A percentile compares a stretch with the other conserved stretches of the same genome.
These are phyloP conservation scores for Dichetophora obliterata DNA, from an alignment of 2,888 invertebrate species.

Conservation along the genomic window DNA sequence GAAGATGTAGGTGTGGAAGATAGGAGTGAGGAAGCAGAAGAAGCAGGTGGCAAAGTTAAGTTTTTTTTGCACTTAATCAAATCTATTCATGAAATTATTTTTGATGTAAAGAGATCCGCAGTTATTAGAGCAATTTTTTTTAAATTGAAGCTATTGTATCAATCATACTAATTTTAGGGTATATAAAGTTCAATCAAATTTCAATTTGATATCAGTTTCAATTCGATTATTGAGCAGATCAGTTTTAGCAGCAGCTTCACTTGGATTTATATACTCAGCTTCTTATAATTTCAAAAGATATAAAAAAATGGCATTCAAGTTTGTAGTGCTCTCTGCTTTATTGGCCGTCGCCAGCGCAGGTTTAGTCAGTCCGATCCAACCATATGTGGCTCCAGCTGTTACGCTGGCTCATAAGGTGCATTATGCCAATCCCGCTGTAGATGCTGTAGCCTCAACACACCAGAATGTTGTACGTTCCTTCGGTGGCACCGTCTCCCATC, in stretches of 20 bases:
- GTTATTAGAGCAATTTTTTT: not conserved
- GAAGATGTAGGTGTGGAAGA: no score
- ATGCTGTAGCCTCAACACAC: slow-evolving; percentile 70
- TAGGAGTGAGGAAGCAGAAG: no score
- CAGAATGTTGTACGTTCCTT: slow-evolving; percentile 74
- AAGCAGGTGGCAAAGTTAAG: no score
- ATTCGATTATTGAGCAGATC: slow-evolving; percentile 39
- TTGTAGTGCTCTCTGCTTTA: slow-evolving; percentile 73
- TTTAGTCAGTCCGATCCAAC: slow-evolving; percentile 66
- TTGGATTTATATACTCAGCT: not conserved
- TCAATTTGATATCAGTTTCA: slow-evolving; percentile 55
- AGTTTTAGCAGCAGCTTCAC: slow-evolving; percentile 7
- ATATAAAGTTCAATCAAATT: slow-evolving; percentile 48
- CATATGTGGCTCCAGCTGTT: slow-evolving; percentile 49
- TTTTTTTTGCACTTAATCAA: no score
- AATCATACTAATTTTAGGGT: not conserved
- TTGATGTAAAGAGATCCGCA: no score
- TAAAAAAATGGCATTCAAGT: slow-evolving; percentile 66
- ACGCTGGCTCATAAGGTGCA: slow-evolving; percentile 49
- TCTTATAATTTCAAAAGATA: not conserved
- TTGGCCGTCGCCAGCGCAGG: slow-evolving; percentile 76
- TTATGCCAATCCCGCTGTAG: slow-evolving; percentile 63
- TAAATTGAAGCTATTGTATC: no score
- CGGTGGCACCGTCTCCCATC: slow-evolving; percentile 72
- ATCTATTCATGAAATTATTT: no score